A percentile compares a stretch with the other conserved stretches of the same genome.
Conservation (phyloP, 2,888 invertebrate genomes). For the Aradus depressus region DNA sequence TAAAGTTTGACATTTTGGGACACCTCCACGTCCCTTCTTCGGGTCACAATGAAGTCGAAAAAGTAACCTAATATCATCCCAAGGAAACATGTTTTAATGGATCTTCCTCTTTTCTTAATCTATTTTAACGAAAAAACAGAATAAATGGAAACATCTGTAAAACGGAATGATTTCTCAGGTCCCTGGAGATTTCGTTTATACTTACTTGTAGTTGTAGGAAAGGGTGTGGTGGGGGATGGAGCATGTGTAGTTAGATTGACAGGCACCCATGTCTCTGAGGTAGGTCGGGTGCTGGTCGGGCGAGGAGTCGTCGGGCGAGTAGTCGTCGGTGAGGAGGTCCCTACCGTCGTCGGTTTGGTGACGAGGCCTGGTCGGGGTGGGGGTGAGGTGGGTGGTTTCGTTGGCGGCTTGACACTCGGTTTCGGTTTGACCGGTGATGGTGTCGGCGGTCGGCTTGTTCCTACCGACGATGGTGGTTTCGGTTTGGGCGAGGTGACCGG, state of each 20-base stretch:
- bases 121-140: too few species aligned
- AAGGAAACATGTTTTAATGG: too few species aligned
- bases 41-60: too few species aligned
- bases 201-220: too few species aligned
- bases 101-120: too few species aligned
- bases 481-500: constrained; percentile 4
- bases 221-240: constrained; percentile 6
- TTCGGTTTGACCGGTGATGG: constrained; percentile 10
- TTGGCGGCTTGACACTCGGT: constrained; percentile 14
- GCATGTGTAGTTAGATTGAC: constrained; percentile 25
- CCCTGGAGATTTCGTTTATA: background rate
- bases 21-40: too few species aligned
- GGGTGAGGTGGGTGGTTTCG: constrained; percentile 18
- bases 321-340: constrained; percentile 18
- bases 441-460: background rate
- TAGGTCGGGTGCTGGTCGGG: constrained; percentile 11
- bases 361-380: constrained; percentile 21
- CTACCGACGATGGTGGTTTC: too few species aligned
- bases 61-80: too few species aligned
- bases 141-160: too few species aligned
- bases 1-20: too few species aligned
- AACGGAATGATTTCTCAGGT: too few species aligned
- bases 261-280: constrained; percentile 26
- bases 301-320: constrained; percentile 8
- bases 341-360: constrained; percentile 21